A percentile compares a stretch with the other conserved stretches of the same genome.
Evolutionary conservation across 1,140 invertebrate genomes (phyloP).

Genomic region (Berghia stephanieae): DNA sequence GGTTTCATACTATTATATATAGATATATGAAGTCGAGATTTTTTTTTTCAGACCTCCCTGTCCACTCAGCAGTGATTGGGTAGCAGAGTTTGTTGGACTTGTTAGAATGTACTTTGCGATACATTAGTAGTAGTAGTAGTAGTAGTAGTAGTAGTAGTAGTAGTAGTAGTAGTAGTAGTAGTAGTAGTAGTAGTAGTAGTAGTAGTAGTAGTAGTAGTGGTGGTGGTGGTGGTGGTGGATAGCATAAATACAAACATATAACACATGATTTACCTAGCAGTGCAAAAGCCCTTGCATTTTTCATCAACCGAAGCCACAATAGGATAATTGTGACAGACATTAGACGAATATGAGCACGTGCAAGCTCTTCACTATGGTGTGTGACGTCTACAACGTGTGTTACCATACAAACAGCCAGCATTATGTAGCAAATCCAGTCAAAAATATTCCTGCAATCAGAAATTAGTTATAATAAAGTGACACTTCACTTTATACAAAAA

Average conservation of each 20-base stretch:
- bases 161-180: conserved; percentile 8
- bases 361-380: conserved; percentile 49
- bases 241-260: background rate
- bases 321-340: conserved; percentile 62
- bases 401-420: conserved; percentile 50
- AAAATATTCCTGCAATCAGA: conserved; percentile 63
- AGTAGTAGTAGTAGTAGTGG: background rate
- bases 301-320: conserved; percentile 64
- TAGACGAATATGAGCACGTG: conserved; percentile 57
- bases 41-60: too few relatives aligned
- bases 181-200: conserved; percentile 7
- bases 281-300: conserved; percentile 58
- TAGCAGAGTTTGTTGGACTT: too few relatives aligned
- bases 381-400: conserved; percentile 61
- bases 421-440: conserved; percentile 63
- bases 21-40: too few relatives aligned
- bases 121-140: too few relatives aligned
- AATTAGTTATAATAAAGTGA: too few relatives aligned
- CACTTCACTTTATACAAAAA: too few relatives aligned
- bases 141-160: conserved; percentile 7
- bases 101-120: too few relatives aligned
- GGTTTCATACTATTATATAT: too few relatives aligned
- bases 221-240: background rate
- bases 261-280: conserved; percentile 48
- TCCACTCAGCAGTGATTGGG: too few relatives aligned